These are phyloP conservation scores for Nothoprocta pentlandii DNA, from an alignment of 2,113 vertebrate genomes.

Conservation along the genomic window DNA sequence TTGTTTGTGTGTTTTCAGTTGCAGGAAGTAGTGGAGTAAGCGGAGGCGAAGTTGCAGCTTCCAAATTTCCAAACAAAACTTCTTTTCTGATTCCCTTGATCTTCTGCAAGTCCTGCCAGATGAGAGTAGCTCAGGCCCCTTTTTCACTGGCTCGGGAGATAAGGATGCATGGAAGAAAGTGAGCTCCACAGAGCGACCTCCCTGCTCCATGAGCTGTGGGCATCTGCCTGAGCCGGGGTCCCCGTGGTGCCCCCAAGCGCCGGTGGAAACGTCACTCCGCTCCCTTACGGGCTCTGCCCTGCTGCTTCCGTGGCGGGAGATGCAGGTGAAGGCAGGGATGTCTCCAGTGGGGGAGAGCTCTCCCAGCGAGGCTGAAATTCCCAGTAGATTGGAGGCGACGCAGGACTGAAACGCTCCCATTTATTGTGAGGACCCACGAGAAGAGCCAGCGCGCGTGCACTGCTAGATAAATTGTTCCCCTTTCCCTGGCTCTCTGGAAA, in stretches of 20 bases:
- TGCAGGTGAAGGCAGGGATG: background rate
- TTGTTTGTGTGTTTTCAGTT: too few relatives aligned
- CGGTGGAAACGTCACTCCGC: background rate
- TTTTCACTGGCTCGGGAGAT: background rate
- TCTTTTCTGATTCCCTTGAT: background rate
- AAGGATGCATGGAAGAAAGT: background rate
- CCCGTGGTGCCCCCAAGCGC: too few relatives aligned
- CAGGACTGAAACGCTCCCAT: background rate
- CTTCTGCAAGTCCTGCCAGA: background rate
- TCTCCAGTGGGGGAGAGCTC: background rate
- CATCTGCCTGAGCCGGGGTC: background rate
- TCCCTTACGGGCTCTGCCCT: background rate
- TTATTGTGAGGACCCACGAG: accelerated
- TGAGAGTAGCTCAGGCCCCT: background rate
- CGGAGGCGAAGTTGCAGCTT: background rate
- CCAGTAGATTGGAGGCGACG: background rate
- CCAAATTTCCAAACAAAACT: background rate
- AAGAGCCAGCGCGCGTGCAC: background rate
- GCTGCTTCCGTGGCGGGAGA: background rate
- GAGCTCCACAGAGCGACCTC: background rate
- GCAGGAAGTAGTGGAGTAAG: background rate
- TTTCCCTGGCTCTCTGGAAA: background rate
- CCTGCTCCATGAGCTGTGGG: background rate
- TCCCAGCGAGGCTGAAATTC: background rate
- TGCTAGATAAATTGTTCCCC: background rate